phyloP scores from a whole-genome alignment of 2,797 vertebrate species.

The Coilia nasus region DNA sequence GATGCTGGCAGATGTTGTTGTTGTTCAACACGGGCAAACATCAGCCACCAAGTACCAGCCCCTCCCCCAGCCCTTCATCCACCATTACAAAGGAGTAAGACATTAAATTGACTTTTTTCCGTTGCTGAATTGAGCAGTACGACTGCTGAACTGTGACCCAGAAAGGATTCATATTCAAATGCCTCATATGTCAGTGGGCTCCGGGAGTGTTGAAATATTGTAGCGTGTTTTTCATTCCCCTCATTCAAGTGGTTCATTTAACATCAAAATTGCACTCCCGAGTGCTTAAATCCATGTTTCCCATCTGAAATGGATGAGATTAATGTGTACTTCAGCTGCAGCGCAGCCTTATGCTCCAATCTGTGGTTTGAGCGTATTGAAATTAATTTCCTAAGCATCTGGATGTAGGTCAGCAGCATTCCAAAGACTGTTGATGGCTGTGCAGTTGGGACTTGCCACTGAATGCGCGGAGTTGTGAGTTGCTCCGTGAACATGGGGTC shows the following conservation, averaged over 20 bases:
- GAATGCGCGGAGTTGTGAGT: background rate
- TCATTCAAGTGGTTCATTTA: background rate
- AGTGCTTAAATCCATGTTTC: background rate
- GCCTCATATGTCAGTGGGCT: background rate
- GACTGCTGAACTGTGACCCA: slow-evolving; percentile 17
- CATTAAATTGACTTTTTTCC: slow-evolving; percentile 16
- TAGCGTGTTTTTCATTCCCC: background rate
- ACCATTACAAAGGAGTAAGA: slow-evolving; percentile 6
- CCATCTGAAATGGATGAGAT: slow-evolving; percentile 15
- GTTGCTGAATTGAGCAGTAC: background rate
- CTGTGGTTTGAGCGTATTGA: background rate
- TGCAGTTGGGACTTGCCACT: background rate
- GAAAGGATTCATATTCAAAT: slow-evolving; percentile 17
- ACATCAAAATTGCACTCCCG: background rate
- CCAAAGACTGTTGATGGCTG: background rate
- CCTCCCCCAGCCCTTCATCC: background rate
- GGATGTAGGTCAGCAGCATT: slow-evolving; percentile 4
- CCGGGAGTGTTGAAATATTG: background rate
- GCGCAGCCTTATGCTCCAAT: background rate
- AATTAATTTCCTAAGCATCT: slow-evolving; percentile 2
- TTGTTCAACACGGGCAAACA: slow-evolving; percentile 7
- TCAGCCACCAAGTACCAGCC: background rate
- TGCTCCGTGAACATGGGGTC: background rate
- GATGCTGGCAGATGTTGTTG: background rate
- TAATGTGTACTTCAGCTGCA: background rate